A percentile compares a stretch with the other conserved stretches of the same genome.
phyloP scores from a whole-genome alignment of 2,113 vertebrate species.

The Plestiodon gilberti region DNA sequence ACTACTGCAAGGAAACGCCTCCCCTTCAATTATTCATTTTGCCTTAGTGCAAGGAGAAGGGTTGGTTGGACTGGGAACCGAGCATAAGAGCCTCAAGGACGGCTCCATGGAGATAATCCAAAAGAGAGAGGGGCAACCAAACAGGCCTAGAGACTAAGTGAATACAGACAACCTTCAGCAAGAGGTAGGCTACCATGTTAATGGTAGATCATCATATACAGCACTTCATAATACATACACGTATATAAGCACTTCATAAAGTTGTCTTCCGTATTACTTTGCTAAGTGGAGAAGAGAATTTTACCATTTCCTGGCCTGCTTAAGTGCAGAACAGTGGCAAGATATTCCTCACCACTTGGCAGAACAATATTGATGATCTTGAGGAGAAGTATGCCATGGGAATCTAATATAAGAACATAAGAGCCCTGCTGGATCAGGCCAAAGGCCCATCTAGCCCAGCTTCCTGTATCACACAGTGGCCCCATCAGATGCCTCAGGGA shows the following conservation, averaged over 20 bases:
- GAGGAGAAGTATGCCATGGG: neutral
- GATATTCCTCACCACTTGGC: neutral
- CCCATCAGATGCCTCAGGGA: too few relatives aligned
- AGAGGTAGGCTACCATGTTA: neutral
- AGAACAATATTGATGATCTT: neutral
- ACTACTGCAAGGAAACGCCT: too few relatives aligned
- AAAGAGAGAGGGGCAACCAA: too few relatives aligned
- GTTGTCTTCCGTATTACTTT: too few relatives aligned
- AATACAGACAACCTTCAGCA: neutral
- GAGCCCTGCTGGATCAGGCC: too few relatives aligned
- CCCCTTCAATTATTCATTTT: neutral
- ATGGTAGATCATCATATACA: too few relatives aligned
- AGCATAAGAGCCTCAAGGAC: neutral
- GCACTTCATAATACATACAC: too few relatives aligned
- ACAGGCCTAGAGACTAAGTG: neutral
- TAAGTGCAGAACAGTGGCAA: neutral
- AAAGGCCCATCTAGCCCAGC: too few relatives aligned
- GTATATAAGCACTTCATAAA: too few relatives aligned
- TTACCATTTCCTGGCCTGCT: neutral
- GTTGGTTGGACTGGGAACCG: neutral
- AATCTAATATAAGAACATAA: too few relatives aligned
- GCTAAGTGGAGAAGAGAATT: neutral
- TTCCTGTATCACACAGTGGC: too few relatives aligned
- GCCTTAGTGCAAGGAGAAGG: too few relatives aligned
- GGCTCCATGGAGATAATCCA: neutral